Evolutionary conservation across 1,140 invertebrate genomes (phyloP).

Genomic region (Lethocerus indicus): DNA sequence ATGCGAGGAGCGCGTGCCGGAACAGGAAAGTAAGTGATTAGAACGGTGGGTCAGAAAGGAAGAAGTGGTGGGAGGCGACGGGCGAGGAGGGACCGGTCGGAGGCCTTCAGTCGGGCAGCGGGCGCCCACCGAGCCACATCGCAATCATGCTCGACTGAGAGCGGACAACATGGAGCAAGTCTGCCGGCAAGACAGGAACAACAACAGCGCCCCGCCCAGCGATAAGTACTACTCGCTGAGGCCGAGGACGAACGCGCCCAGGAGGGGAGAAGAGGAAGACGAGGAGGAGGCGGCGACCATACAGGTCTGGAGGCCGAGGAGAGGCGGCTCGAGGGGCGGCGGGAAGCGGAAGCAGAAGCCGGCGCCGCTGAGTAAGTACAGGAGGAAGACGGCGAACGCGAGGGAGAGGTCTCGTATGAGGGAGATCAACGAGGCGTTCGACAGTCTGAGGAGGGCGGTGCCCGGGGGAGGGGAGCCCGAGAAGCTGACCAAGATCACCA

Average conservation of each 20-base stretch:
- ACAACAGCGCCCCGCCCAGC: conserved; percentile 15
- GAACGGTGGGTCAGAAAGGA: too few relatives aligned
- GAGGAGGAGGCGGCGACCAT: conserved; percentile 15
- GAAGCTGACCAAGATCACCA: conserved; percentile 79
- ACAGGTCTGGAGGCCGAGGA: conserved; percentile 13
- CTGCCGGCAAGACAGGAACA: too few relatives aligned
- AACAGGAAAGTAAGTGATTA: too few relatives aligned
- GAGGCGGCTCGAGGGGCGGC: conserved; percentile 21
- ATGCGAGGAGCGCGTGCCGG: too few relatives aligned
- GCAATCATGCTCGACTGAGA: too few relatives aligned
- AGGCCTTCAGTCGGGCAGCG: too few relatives aligned
- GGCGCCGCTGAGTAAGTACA: conserved; percentile 73
- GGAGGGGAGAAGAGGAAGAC: conserved; percentile 13
- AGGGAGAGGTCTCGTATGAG: conserved; percentile 69
- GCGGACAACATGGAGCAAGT: too few relatives aligned
- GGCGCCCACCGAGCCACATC: too few relatives aligned
- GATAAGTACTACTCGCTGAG: conserved; percentile 20
- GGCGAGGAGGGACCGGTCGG: too few relatives aligned
- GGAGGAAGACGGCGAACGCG: conserved; percentile 76
- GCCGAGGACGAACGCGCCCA: conserved; percentile 16
- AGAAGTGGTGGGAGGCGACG: too few relatives aligned
- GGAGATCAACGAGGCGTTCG: conserved; percentile 78
- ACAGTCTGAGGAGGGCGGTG: conserved; percentile 53
- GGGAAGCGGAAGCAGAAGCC: conserved; percentile 59
- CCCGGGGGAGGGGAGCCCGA: conserved; percentile 32